Evolutionary conservation across 2,888 invertebrate genomes (phyloP).

Genomic region (Pachliopta kotzebuea): DNA sequence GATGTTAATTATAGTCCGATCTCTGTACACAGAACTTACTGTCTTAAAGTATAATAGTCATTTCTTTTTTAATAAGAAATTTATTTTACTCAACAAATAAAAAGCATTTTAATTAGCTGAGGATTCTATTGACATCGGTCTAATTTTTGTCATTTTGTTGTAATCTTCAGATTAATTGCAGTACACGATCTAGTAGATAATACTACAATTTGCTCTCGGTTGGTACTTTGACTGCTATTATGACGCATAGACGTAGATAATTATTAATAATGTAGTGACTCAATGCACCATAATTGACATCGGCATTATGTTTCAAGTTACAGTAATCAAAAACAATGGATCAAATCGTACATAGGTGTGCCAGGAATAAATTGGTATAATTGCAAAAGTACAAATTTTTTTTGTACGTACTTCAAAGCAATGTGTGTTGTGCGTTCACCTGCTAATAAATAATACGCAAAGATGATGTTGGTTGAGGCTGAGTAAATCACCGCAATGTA

Average conservation of each 20-base stretch:
- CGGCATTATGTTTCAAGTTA: slow-evolving; percentile 10
- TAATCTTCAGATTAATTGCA: too few species aligned
- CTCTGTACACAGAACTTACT: too few species aligned
- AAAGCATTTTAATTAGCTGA: too few species aligned
- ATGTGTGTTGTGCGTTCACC: neutral
- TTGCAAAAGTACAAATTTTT: neutral
- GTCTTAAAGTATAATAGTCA: too few species aligned
- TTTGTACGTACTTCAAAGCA: neutral
- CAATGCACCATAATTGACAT: slow-evolving; percentile 13
- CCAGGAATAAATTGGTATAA: neutral
- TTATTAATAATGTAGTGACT: slow-evolving; percentile 6
- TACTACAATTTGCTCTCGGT: neutral
- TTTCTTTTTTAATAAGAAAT: too few species aligned
- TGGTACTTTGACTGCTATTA: neutral
- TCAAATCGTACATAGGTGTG: slow-evolving; percentile 2
- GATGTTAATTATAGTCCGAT: too few species aligned
- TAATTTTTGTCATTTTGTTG: too few species aligned
- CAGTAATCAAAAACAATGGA: slow-evolving; percentile 11
- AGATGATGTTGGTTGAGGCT: too few species aligned
- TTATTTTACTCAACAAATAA: too few species aligned
- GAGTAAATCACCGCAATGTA: too few species aligned
- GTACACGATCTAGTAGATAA: too few species aligned
- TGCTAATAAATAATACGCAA: neutral
- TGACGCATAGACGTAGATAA: slow-evolving; percentile 16
- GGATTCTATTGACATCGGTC: too few species aligned